Conservation (phyloP, 2,888 invertebrate genomes). For the Arrhopalites spinosus region DNA sequence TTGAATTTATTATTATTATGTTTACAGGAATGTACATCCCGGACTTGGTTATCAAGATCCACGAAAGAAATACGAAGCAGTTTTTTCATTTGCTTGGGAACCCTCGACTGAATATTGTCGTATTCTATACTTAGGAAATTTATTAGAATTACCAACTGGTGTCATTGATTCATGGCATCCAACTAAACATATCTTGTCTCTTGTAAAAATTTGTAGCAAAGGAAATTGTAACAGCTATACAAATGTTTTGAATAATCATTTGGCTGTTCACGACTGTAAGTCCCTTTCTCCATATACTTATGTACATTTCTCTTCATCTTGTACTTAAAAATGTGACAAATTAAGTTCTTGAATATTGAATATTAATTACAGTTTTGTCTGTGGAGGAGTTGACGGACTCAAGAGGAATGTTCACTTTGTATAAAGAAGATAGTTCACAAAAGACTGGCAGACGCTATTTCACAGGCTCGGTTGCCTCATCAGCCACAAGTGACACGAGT, state of each 20-base stretch:
- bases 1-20: not conserved
- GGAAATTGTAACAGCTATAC: not conserved
- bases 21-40: slow-evolving; percentile 5
- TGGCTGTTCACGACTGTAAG: slow-evolving; percentile 53
- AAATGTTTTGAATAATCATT: slow-evolving; percentile 44
- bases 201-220: slow-evolving; percentile 33
- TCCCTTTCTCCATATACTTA: too few relatives aligned
- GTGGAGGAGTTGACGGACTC: slow-evolving; percentile 48
- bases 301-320: not conserved
- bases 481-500: slow-evolving; percentile 15
- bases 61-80: slow-evolving; percentile 45
- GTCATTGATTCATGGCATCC: slow-evolving; percentile 51
- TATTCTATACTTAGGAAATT: slow-evolving; percentile 48
- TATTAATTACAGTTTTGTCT: slow-evolving; percentile 41
- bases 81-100: slow-evolving; percentile 50
- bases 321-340: not conserved
- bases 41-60: slow-evolving; percentile 19
- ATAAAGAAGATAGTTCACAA: slow-evolving; percentile 31
- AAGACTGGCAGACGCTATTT: slow-evolving; percentile 21
- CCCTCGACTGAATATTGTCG: slow-evolving; percentile 45
- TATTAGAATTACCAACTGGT: slow-evolving; percentile 41
- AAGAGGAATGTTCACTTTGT: slow-evolving; percentile 45
- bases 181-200: slow-evolving; percentile 45
- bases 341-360: not conserved
- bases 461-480: slow-evolving; percentile 4